Base-by-base conservation (phyloP, 2,113 vertebrate genomes). In the Poecile atricapillus region DNA sequence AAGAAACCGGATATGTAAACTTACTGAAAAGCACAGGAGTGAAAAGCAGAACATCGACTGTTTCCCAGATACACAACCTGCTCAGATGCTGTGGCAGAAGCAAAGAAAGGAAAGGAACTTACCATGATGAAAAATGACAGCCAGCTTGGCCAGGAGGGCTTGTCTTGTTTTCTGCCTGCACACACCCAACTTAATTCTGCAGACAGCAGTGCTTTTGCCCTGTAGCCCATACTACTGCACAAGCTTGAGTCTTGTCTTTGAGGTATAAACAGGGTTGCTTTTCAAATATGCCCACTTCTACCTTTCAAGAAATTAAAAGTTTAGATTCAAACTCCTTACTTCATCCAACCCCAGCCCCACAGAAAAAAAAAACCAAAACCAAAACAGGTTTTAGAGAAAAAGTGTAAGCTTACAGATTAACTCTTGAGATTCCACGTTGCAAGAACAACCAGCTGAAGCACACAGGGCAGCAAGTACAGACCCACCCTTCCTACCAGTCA, bases 321-420 rank as follows among this genome's bases (percentile, higher is more conserved):
- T 82, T 41, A 33, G 16, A 35, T 62, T 25, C 20, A 83, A 75
- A 76, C 24, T 21, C 37, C 47, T 56, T 33, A 41, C 24, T 55
- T 86, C n/a, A 41, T 9, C 2, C 2, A 10, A 9, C 14, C 3
- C 1, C 0, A 2, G 1, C 18, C 41, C 69, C 3, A 2, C 13
- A 30, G 10, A 8, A 52, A 52, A 13, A n/a, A 49, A 13, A 28
- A 30, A 47, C 11, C 11, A 41, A 20, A 21, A 2, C 11, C 3
- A 0, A 47, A 58, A 9, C 9, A 71, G 23, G 17, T 49, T 63
- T 59, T 33, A 73, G 19, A 75, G 30, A 37, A 69, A 39, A 74
- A 44, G 19, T 55, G 21, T 49, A n/a, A 85, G 49, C 9, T 44
- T 46, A 19, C 8, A 35, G 23, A 19, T 16, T 15, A 59, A 25